Percentiles rank a stretch among this genome's conserved stretches.
These are phyloP conservation scores for Campylorhamphus procurvoides DNA, from an alignment of 2,113 vertebrate species.

Conservation along the genomic window DNA sequence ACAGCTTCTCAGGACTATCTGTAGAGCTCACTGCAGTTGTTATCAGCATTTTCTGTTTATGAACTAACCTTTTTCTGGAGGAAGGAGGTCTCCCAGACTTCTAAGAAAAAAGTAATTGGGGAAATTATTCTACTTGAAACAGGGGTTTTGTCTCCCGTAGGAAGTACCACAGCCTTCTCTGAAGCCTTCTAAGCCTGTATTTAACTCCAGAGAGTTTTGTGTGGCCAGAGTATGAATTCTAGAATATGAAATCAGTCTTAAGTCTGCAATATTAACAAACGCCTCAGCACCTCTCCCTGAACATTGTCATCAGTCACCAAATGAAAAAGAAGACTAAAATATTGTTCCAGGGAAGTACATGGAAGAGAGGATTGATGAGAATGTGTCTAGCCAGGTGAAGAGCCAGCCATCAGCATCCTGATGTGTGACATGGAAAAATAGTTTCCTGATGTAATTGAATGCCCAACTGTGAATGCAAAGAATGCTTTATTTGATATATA, in stretches of 20 bases:
- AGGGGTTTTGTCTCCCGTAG: not conserved
- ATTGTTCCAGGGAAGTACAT: not conserved
- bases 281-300: not conserved
- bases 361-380: not conserved
- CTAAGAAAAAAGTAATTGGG: not conserved
- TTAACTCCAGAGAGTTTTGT: not conserved
- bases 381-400: not conserved
- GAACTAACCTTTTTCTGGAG: not conserved
- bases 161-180: not conserved
- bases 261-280: not conserved
- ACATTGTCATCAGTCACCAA: not conserved
- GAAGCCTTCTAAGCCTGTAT: not conserved
- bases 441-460: not conserved
- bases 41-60: conserved; percentile 14
- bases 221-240: not conserved
- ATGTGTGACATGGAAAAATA: not conserved
- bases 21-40: not conserved
- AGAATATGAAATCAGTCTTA: not conserved
- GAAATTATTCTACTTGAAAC: not conserved
- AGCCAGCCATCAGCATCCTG: not conserved
- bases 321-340: not conserved
- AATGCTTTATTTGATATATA: not conserved
- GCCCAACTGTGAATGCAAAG: not conserved
- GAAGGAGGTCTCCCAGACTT: not conserved
- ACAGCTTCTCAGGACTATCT: not conserved